Evolutionary conservation across 2,113 vertebrate genomes (phyloP), one percentile per base, ranked within the genome.

Genomic region (Ginglymostoma cirratum): DNA sequence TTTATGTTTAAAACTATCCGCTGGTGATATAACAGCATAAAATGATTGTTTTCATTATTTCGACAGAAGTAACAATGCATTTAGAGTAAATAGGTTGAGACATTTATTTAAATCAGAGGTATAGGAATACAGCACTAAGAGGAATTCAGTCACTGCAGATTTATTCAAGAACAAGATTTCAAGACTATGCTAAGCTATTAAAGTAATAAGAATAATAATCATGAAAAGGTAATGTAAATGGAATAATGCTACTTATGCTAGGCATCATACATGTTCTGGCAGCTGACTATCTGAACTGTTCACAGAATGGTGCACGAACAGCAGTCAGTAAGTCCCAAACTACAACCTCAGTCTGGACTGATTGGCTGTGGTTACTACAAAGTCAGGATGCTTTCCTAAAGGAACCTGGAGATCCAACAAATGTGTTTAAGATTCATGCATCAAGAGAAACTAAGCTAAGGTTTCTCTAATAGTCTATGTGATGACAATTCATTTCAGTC

Each of bases 381-480:
- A 94, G 66, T 42, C 93, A 45, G 67, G 21, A 30, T 69, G 38
- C 21, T 27, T 70, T 94, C 61, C 67, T 19, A 42, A 38, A 48
- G 93, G 70, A 94, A 72, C 66, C 67, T 45, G 21, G 93, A 94
- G 38, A 70, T 95, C 67, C 94, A 95, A 69, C 67, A 95, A 72
- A 95, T 95, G 94, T 95, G 94, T 94, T 94, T 38, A 70, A 70
- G 93, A 94, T 94, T 94, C 93, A 94, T 94, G 65, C 93, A 94
- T 94, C 42, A 70, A 94, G 38, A 69, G 93, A 94, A 94, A 24
- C 21, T 70, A 69, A 45, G 66, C 66, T 70, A 21, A 30, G 27
- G 66, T 70, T 48, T 42, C 67, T 72, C 7, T 69, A 42, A 94
- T 94, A 69, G 66, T 94, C 93, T 48, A n/a, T 5, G 38, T 48